Base-by-base conservation (phyloP, 1,140 invertebrate genomes). In the Sogatella furcifera region DNA sequence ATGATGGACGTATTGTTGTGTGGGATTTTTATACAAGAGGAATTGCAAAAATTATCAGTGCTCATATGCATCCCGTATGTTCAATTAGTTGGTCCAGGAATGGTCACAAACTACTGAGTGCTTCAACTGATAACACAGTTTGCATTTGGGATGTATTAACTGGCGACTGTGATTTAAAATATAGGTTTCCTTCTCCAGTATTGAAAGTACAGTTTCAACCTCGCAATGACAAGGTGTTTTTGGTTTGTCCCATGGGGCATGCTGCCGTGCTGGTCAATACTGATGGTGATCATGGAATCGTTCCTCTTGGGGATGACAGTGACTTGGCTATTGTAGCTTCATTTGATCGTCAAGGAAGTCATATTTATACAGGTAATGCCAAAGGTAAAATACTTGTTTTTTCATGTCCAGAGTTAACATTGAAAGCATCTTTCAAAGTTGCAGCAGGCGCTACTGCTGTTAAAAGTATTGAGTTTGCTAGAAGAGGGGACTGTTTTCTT, bases 11-110 rank as follows among this genome's bases (percentile, higher is more conserved):
- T 66, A 91, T 99, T 70, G 93, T 98, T 60, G 86, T 99, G 64
- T 98, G 95, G 95, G 97, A 99, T 77, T 98, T 98, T 74, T 75
- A 98, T 14, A 99, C 97, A 0, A 73, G 95, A 70, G 94, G 95
- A 55, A 97, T 97, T 65, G 93, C 94, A 10, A 98, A 98, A 81
- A 90, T 97, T 55, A 94, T 98, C 67, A 90, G 86, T 64, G 95
- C 95, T 34, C 97, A 99, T 78, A 92, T 97, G 15, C 94, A 98
- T 80, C 95, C 96, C 19, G 92, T 98, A 5, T 97, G 94, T 74
- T 95, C 92, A 61, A 78, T 99, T 62, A 88, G 93, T 76, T 99
- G 95, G 95, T 97, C 92, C n/a, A 80, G 96, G 72, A 89, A 92
- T 78, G 95, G 96, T 59, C 85, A 88, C 70, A 90, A 82, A 74